Evolutionary conservation across 1,140 invertebrate species (phyloP).

Genomic region (Rhagoletis zephyria): DNA sequence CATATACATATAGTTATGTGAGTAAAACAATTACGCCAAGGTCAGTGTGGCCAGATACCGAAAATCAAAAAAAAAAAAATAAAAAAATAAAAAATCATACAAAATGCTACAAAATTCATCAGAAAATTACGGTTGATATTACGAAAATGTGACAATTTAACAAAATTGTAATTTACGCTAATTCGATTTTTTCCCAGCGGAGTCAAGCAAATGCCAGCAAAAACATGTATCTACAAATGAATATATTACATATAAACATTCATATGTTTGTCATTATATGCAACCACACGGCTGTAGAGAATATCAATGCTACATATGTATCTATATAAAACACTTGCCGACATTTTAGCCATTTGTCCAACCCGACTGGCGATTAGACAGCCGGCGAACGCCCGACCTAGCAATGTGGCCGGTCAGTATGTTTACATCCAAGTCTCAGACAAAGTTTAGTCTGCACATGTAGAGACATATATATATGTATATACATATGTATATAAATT

Average conservation of each 20-base stretch:
- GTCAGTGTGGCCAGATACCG: no score
- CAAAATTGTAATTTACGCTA: background rate
- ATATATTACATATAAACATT: background rate
- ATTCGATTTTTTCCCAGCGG: background rate
- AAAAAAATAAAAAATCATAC: no score
- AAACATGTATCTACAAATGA: background rate
- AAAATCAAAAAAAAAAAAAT: no score
- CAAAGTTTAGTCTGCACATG: background rate
- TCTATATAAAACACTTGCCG: no score
- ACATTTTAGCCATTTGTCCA: background rate
- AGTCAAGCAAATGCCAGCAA: background rate
- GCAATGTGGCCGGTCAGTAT: background rate
- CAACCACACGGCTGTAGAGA: no score
- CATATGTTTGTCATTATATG: background rate
- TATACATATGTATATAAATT: background rate
- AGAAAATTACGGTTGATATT: background rate
- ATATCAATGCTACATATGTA: no score
- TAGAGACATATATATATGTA: background rate
- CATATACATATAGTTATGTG: background rate
- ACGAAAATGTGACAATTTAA: conserved; percentile 23
- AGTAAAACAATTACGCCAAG: no score
- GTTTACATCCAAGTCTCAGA: background rate
- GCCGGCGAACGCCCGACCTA: background rate
- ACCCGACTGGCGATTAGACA: background rate
- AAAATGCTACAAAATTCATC: no score